phyloP scores from a whole-genome alignment of 2,888 invertebrate genomes.

The Trichogramma evanescens region DNA sequence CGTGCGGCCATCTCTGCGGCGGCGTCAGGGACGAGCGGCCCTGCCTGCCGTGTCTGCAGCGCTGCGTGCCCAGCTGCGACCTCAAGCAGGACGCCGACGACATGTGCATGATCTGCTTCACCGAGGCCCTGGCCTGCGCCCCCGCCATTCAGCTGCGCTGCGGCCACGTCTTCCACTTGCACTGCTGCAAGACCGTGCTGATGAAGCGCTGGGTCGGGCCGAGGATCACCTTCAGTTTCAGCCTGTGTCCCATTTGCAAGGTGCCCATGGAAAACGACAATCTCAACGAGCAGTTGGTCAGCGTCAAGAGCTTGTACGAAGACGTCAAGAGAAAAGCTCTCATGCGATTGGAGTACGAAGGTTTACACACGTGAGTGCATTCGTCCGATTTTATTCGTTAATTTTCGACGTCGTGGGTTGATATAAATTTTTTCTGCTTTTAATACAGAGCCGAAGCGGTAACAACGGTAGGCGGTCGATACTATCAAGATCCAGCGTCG shows the following conservation, averaged over 20 bases:
- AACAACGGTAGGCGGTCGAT: constrained; percentile 59
- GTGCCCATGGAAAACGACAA: constrained; percentile 80
- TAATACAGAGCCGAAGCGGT: constrained; percentile 55
- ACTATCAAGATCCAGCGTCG: constrained; percentile 72
- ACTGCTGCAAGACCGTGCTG: constrained; percentile 81
- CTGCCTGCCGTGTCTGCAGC: constrained; percentile 86
- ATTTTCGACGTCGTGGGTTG: no score
- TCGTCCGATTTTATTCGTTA: neutral
- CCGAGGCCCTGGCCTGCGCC: constrained; percentile 90
- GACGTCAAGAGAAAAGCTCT: constrained; percentile 90
- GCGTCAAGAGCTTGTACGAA: constrained; percentile 73
- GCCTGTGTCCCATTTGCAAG: constrained; percentile 95
- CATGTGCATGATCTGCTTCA: constrained; percentile 99
- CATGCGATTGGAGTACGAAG: constrained; percentile 95
- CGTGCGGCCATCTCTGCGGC: constrained; percentile 89
- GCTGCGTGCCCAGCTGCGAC: constrained; percentile 56
- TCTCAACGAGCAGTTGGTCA: constrained; percentile 68
- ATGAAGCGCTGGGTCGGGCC: constrained; percentile 90
- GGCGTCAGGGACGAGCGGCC: constrained; percentile 79
- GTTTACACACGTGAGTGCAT: constrained; percentile 58
- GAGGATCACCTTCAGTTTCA: constrained; percentile 91
- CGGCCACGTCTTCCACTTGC: constrained; percentile 92
- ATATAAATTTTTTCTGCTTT: no score
- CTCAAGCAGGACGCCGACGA: constrained; percentile 95
- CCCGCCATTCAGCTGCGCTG: constrained; percentile 88